phyloP scores from a whole-genome alignment of 1,140 invertebrate genomes.

The Neuroterus valhalla region DNA sequence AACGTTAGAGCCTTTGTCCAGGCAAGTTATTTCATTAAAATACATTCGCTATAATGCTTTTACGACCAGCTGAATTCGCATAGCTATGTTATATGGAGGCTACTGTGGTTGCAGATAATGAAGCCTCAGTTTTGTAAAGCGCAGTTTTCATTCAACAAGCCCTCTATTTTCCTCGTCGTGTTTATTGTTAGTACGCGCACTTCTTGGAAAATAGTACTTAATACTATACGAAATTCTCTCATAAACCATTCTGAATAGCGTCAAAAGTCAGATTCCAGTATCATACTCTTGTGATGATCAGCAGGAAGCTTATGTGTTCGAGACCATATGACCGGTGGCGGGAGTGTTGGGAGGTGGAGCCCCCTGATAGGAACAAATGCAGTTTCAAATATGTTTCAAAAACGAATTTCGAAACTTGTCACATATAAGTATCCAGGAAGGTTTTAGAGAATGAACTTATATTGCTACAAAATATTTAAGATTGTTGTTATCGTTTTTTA shows the following conservation, averaged over 20 bases:
- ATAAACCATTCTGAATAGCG: neutral
- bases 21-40: constrained; percentile 21
- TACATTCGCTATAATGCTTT: constrained; percentile 26
- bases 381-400: too few relatives aligned
- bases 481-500: too few relatives aligned
- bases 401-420: too few relatives aligned
- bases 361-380: too few relatives aligned
- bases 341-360: too few relatives aligned
- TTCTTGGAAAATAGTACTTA: neutral
- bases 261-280: neutral
- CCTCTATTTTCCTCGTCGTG: neutral
- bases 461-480: too few relatives aligned
- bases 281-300: too few relatives aligned
- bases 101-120: constrained; percentile 8
- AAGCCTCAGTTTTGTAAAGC: neutral
- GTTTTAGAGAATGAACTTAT: too few relatives aligned
- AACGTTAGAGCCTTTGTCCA: constrained; percentile 5
- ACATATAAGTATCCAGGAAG: too few relatives aligned
- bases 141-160: constrained; percentile 16
- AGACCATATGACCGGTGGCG: too few relatives aligned
- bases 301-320: too few relatives aligned
- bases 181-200: neutral
- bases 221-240: neutral
- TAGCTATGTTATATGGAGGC: neutral
- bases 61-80: constrained; percentile 2